These are phyloP conservation scores for Stenolophus ochropezus DNA, from an alignment of 2,888 invertebrate genomes.

Conservation along the genomic window DNA sequence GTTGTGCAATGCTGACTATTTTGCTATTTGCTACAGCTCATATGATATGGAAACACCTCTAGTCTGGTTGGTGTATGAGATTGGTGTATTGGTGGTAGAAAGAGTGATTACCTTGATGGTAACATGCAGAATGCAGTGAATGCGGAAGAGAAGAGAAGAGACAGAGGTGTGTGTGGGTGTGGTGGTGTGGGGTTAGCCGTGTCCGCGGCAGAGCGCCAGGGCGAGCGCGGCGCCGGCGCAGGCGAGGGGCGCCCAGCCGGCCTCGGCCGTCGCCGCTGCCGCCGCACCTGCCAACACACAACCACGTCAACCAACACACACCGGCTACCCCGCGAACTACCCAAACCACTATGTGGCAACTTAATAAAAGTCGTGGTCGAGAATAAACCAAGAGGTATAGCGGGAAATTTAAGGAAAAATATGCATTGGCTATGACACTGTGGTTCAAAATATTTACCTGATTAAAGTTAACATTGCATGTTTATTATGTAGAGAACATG, in stretches of 20 bases:
- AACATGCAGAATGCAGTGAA: slow-evolving; percentile 9
- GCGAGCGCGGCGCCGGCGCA: slow-evolving; percentile 67
- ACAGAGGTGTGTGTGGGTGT: slow-evolving; percentile 10
- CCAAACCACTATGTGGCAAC: neutral
- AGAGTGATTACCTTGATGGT: slow-evolving; percentile 68
- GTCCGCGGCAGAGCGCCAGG: slow-evolving; percentile 40
- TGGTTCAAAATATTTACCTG: too few species aligned
- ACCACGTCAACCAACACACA: slow-evolving; percentile 41
- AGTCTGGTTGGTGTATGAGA: too few species aligned
- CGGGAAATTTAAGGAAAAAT: too few species aligned
- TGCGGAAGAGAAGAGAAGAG: slow-evolving; percentile 35
- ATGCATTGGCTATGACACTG: too few species aligned
- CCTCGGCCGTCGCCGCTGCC: slow-evolving; percentile 73
- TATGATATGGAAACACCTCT: too few species aligned
- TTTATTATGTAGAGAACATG: too few species aligned
- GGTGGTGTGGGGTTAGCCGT: slow-evolving; percentile 38
- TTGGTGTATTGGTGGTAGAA: too few species aligned
- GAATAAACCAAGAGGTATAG: too few species aligned
- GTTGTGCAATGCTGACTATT: too few species aligned
- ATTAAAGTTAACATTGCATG: too few species aligned
- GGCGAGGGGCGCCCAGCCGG: slow-evolving; percentile 72
- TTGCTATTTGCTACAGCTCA: too few species aligned
- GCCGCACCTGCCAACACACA: slow-evolving; percentile 64
- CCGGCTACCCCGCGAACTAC: neutral
- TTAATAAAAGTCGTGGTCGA: neutral